Evolutionary conservation across 2,797 vertebrate species (phyloP), one percentile per base, ranked within the genome.

Genomic region (Aeoliscus strigatus): DNA sequence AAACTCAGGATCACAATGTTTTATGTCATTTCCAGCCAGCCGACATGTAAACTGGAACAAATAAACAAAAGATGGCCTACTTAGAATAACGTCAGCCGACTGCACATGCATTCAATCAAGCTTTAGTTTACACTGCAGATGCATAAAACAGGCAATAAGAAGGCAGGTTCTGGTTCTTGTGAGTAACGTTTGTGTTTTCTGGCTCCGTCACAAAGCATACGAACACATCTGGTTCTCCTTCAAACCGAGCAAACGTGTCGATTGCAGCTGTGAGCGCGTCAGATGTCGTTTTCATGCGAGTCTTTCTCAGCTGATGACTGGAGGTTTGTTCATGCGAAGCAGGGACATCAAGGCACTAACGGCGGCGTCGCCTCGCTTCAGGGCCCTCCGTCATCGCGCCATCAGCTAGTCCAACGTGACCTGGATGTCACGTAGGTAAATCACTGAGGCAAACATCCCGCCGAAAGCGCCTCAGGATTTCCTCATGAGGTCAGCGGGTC

Each of bases 211-310:
- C n/a, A n/a, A n/a, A n/a, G n/a, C n/a, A 40, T 27, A 35, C 27
- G 52, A 72, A 60, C 60, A 81, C 78, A 83, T 80, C 75, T 85
- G 81, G 63, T 73, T 37, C 59, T 27, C 34, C 61, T 82, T 74
- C 60, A 60, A 40, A 53, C 3, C 14, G 39, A 57, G 65, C 46
- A 42, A 27, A 54, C 63, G 66, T 60, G 71, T 60, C 79, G 79
- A 65, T 65, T 54, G 65, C 55, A 45, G 66, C 17, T n/a, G n/a
- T n/a, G 63, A 71, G 66, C n/a, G n/a, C n/a, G n/a, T n/a, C n/a
- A n/a, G 64, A 67, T 70, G 76, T 73, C 68, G 47, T 17, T 64
- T 69, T 77, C 70, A 70, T 43, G 51, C 51, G 70, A 14, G 48
- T 63, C 48, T 46, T 50, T 67, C 38, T 60, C 27, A 16, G 17